Percentiles rank a stretch among this genome's conserved stretches.
These are phyloP conservation scores for Takifugu ocellatus DNA, from an alignment of 2,797 vertebrate species.

Conservation along the genomic window DNA sequence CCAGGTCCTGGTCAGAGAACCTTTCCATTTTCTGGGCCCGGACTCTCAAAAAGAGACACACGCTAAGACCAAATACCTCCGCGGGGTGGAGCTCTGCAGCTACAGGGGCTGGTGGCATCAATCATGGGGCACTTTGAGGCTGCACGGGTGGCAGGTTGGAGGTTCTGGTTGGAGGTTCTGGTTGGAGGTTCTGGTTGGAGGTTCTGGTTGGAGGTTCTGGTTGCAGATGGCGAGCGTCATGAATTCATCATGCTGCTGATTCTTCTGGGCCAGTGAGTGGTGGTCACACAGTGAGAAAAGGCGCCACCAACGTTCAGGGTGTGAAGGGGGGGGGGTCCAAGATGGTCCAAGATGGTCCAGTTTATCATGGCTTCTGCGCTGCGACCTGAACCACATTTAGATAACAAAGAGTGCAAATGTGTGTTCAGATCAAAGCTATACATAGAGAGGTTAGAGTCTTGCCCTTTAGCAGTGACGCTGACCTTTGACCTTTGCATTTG, in stretches of 20 bases:
- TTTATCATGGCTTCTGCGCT: too few relatives aligned
- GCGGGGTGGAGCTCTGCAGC: too few relatives aligned
- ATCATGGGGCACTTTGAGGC: too few relatives aligned
- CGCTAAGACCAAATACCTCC: too few relatives aligned
- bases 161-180: too few relatives aligned
- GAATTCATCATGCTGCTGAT: constrained; percentile 58
- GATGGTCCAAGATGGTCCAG: not conserved
- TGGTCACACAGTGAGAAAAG: constrained; percentile 49
- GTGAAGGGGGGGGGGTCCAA: constrained; percentile 20
- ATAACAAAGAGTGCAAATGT: constrained; percentile 23
- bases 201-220: constrained; percentile 31
- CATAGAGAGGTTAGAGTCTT: constrained; percentile 20
- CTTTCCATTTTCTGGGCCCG: too few relatives aligned
- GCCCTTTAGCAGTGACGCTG: constrained; percentile 31
- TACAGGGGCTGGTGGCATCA: too few relatives aligned
- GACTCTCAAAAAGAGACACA: too few relatives aligned
- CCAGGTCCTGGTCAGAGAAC: too few relatives aligned
- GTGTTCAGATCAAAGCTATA: constrained; percentile 12
- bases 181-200: too few relatives aligned
- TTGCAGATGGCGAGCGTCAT: constrained; percentile 47
- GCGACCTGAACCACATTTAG: constrained; percentile 4
- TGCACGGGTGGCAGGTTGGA: constrained; percentile 7
- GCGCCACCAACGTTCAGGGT: constrained; percentile 46
- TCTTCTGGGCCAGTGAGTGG: constrained; percentile 59
- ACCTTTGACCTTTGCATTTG: constrained; percentile 47